Evolutionary conservation across 2,888 invertebrate species (phyloP), one percentile per base, ranked within the genome.

Genomic region (Dione vanillae): DNA sequence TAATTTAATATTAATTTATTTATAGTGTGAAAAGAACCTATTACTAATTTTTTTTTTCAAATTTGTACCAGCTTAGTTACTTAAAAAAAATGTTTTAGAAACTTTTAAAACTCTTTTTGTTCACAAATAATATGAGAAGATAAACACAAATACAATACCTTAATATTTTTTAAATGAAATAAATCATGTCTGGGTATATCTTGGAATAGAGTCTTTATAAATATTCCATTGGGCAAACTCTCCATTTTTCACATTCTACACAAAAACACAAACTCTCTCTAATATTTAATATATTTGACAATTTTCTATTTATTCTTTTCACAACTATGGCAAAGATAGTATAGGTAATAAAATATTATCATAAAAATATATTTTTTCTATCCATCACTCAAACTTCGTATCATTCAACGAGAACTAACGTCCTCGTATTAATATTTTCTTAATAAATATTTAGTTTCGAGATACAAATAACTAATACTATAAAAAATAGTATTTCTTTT

Each of bases 131-230:
- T 7, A 6, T 9, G 14, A 69, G n/a, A 59, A 7, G 51, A 19
- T 20, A 27, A 41, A 52, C 58, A 49, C 19, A 43, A 43, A 66
- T 14, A 19, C 7, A 10, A 56, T 69, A 70, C 70, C 67, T 72
- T 52, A 5, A 49, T 67, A 51, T 69, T 67, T 6, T 58, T 52
- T 2, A 67, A 45, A n/a, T 54, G 70, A 49, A 65, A 65, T 5
- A 43, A 20, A 11, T 51, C 56, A 12, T 27, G 54, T 59, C 16
- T 67, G 10, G 70, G 45, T n/a, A 49, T 7, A 45, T 70, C 70
- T 14, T 54, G 70, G 27, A 67, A 67, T 0, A 73, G 41, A 12
- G 72, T 73, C 45, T 73, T 73, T 41, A 70, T 14, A 19, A 73
- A 70, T 16, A 67, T 35, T n/a, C 58, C 72, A 45, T 65, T 69